These are phyloP conservation scores for Chaetodon trifasciatus DNA, from an alignment of 2,797 vertebrate species.

Conservation along the genomic window DNA sequence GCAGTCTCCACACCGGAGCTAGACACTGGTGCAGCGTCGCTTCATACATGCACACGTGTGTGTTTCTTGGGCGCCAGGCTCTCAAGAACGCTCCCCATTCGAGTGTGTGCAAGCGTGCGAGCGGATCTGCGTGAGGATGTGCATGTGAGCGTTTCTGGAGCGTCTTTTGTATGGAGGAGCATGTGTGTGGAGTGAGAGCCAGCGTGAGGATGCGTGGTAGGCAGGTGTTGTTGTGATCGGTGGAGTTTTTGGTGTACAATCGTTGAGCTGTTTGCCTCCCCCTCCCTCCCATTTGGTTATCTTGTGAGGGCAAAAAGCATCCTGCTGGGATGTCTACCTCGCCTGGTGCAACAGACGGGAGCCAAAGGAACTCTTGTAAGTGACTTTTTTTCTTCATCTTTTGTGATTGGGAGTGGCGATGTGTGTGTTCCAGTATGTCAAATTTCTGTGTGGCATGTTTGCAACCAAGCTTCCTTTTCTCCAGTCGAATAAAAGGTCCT, in stretches of 20 bases:
- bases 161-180: conserved; percentile 51
- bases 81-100: conserved; percentile 8
- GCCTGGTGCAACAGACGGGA: conserved; percentile 72
- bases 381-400: conserved; percentile 41
- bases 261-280: conserved; percentile 50
- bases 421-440: conserved; percentile 12
- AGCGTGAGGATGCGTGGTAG: conserved; percentile 70
- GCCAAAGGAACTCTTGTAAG: conserved; percentile 83
- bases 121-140: conserved; percentile 52
- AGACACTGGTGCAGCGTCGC: conserved; percentile 61
- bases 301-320: conserved; percentile 57
- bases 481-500: not conserved
- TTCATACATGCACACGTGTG: conserved; percentile 48
- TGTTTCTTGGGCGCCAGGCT: conserved; percentile 3
- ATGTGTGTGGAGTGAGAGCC: conserved; percentile 66
- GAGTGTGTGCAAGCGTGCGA: conserved; percentile 12
- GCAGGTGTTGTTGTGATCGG: conserved; percentile 74
- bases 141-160: conserved; percentile 39
- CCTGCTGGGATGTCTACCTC: conserved; percentile 80
- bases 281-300: conserved; percentile 54
- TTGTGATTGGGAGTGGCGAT: conserved; percentile 16
- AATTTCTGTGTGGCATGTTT: not conserved
- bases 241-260: conserved; percentile 68
- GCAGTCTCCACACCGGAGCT: conserved; percentile 54
- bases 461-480: conserved; percentile 11